Evolutionary conservation across 2,888 invertebrate species (phyloP), one percentile per base, ranked within the genome.

Genomic region (Synergus gifuensis): DNA sequence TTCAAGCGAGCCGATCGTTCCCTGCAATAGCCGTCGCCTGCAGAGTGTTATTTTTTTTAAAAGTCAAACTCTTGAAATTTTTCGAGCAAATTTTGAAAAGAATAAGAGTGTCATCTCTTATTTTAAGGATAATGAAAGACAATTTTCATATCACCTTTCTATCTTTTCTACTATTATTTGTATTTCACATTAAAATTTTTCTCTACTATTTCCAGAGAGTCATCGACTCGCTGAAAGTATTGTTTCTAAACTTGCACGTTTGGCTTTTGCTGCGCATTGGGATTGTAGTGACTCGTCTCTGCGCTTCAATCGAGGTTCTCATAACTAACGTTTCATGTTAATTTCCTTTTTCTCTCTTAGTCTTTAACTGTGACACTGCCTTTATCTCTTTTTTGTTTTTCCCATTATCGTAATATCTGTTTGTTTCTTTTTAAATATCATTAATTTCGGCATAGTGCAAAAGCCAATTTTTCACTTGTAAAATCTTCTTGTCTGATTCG

Each of bases 11-110:
- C 86, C 86, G 87, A 88, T 88, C 85, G 85, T 86, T 73, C 36
- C 49, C 44, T 86, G 87, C 89, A 87, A 91, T 93, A 94, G 94
- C 94, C 94, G 93, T 94, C 94, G 94, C 94, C 94, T 94, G 94
- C 94, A 94, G 94, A 94, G 94, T 94, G 93, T 76, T 79, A 79
- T 28, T 54, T 36, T 36, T 54, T 36, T 36, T 28, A 3, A 46
- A 22, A 28, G 4, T 54, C 0, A 7, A 46, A 69, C 9, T 69
- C 22, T 54, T 49, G 0, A 22, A 22, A 22, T 9, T n/a, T 60
- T 22, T 22, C 9, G 12, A 22, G 22, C 60, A 22, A 60, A 60
- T 22, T 22, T n/a, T 54, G n/a, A 22, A 44, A 44, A 46, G 12
- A 18, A 22, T 22, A 28, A 18, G 67, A 46, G 7, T 18, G 44